Evolutionary conservation across 2,797 vertebrate species (phyloP), one percentile per base, ranked within the genome.

Genomic region (Galago senegalensis): DNA sequence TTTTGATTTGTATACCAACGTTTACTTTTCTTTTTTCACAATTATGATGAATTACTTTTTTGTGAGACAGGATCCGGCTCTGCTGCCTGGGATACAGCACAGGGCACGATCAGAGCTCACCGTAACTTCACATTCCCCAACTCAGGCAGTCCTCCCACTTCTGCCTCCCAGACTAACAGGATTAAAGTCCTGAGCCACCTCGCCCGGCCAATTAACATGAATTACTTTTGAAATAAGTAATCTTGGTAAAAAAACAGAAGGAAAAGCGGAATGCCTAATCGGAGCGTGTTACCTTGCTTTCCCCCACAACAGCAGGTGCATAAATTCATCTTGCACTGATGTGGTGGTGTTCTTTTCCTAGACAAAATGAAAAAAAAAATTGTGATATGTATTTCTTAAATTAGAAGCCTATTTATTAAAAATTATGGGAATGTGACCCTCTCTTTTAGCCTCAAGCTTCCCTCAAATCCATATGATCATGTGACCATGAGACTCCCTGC

Each of bases 301-400:
- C 72, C 99, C 99, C 99, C 99, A 99, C 72, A 99, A 97, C 79
- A 99, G 98, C 95, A 99, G 98, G 98, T 99, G 99, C 98, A 99
- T 99, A 98, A 99, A 99, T 97, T 99, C 99, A 98, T 99, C 99
- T 82, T 99, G 99, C 93, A 99, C 99, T 92, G 99, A 99, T n/a
- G 99, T 99, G 79, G 99, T 99, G 69, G 99, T 99, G 97, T 99
- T 99, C 98, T 99, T 99, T 97, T 99, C 99, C 99, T 99, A 97
- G 40, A 94, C 4, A 73, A 91, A 80, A 14, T 76, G 94, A 94
- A 65, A 97, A 77, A 87, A 97, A 97, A 43, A 89, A 96, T 70
- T 77, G 69, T 60, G 85, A 97, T 21, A 91, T 5, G 9, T 7
- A 46, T 29, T 61, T 46, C 84, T 69, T 25, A 81, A 90, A 82